Evolutionary conservation across 2,113 vertebrate genomes (phyloP).

Genomic region (Meriones unguiculatus): DNA sequence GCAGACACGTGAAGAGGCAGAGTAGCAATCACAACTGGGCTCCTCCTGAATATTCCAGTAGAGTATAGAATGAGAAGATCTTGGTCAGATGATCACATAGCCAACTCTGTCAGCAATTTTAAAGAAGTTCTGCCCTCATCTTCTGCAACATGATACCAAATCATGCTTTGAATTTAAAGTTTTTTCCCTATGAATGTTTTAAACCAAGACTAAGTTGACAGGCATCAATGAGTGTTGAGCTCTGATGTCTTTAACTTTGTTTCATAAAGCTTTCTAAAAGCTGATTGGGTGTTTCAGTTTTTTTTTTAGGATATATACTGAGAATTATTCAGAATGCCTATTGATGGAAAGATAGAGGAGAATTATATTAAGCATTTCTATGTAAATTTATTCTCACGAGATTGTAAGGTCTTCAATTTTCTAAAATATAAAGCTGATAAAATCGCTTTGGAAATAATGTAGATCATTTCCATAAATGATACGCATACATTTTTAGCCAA

Average conservation of each 20-base stretch:
- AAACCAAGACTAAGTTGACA: conserved; percentile 38
- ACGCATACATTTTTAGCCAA: conserved; percentile 43
- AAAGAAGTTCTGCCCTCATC: neutral
- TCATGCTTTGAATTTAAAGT: neutral
- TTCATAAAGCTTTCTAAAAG: conserved; percentile 22
- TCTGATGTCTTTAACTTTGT: neutral
- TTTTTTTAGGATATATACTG: conserved; percentile 21
- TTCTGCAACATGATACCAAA: neutral
- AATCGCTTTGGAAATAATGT: conserved; percentile 45
- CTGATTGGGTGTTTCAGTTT: conserved; percentile 28
- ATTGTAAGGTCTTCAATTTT: conserved; percentile 34
- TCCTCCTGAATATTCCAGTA: neutral
- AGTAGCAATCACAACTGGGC: neutral
- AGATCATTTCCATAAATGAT: conserved; percentile 58
- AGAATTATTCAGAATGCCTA: conserved; percentile 59
- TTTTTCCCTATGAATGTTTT: neutral
- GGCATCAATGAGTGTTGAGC: neutral
- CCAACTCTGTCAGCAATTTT: neutral
- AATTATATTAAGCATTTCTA: conserved; percentile 62
- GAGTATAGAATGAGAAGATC: neutral
- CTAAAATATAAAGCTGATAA: conserved; percentile 58
- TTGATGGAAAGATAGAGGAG: conserved; percentile 1
- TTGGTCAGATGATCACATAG: neutral
- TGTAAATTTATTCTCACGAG: conserved; percentile 51
- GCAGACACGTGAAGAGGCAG: neutral